phyloP scores from a whole-genome alignment of 2,888 invertebrate genomes.

The Troides helena region DNA sequence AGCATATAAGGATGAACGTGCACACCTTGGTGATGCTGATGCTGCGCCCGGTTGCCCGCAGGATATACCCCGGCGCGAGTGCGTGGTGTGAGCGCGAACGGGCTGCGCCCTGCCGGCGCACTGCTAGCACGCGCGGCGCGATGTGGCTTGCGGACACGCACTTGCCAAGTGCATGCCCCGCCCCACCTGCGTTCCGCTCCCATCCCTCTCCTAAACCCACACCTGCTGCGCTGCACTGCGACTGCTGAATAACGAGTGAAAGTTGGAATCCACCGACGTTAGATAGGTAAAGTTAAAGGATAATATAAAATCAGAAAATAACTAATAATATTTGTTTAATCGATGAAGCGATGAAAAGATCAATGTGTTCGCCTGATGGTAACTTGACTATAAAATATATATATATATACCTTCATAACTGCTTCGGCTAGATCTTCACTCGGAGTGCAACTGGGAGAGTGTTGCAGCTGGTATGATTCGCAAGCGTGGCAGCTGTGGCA shows the following conservation, averaged over 20 bases:
- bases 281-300: too few relatives aligned
- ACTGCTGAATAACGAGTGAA: conserved; percentile 39
- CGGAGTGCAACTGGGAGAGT: conserved; percentile 34
- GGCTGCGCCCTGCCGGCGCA: conserved; percentile 34
- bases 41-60: conserved; percentile 52
- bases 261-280: too few relatives aligned
- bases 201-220: conserved; percentile 18
- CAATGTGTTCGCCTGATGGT: too few relatives aligned
- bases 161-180: conserved; percentile 42
- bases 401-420: conserved; percentile 42
- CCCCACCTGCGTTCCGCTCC: conserved; percentile 18
- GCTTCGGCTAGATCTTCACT: conserved; percentile 33
- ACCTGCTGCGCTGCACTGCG: conserved; percentile 47
- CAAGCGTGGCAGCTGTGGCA: conserved; percentile 23
- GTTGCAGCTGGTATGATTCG: conserved; percentile 19
- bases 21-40: conserved; percentile 66
- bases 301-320: too few relatives aligned
- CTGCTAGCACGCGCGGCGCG: not conserved
- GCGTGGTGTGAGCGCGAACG: conserved; percentile 45
- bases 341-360: too few relatives aligned
- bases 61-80: conserved; percentile 66
- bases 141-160: conserved; percentile 56
- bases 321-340: too few relatives aligned
- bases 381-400: too few relatives aligned
- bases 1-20: not conserved